Base-by-base conservation (phyloP, 64 coral and sea anemone species). In the Stylophora pistillata region DNA sequence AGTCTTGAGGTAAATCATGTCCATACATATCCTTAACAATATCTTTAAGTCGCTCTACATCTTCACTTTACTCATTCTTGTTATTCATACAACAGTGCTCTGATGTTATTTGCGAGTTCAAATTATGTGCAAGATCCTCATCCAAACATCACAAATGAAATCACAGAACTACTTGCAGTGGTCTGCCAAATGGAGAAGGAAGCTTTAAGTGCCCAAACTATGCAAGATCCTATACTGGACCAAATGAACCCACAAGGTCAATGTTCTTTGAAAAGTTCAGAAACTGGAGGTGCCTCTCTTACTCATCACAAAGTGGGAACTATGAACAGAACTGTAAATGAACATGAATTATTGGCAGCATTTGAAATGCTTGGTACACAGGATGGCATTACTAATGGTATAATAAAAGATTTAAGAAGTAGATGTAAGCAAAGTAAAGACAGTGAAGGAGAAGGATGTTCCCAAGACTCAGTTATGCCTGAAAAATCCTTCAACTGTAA, bases 1-100 rank as follows among this genome's bases (percentile, higher is more conserved):
- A 75, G 77, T 92, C 53, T 76, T 96, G 31, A 76, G 94, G 94
- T 96, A 73, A 69, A 64, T 20, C n/a, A 21, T n/a, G 5, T 73
- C 10, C 63, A 66, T 20, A 21, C 21, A n/a, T 66, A 5, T 64
- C 61, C 23, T 4, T 25, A 66, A 5, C 21, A 20, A n/a, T 10
- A 9, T 10, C 4, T 1, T 66, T 66, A 32, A 13, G 10, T 20
- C 16, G 6, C 33, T 32, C 9, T 29, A 32, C 5, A n/a, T 53
- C 13, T 63, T 15, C 15, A 32, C 5, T 31, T 23, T n/a, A 2
- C 9, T 52, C 20, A 12, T 2, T 65, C 52, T 0, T 2, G 9
- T 23, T 66, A 1, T 66, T 61, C 9, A 15, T 26, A 5, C 0
- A 20, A 68, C 79, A 83, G 79, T 69, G 79, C 79, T 34, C 30